Evolutionary conservation across 2,797 vertebrate species (phyloP).

Genomic region (Lates japonicus): DNA sequence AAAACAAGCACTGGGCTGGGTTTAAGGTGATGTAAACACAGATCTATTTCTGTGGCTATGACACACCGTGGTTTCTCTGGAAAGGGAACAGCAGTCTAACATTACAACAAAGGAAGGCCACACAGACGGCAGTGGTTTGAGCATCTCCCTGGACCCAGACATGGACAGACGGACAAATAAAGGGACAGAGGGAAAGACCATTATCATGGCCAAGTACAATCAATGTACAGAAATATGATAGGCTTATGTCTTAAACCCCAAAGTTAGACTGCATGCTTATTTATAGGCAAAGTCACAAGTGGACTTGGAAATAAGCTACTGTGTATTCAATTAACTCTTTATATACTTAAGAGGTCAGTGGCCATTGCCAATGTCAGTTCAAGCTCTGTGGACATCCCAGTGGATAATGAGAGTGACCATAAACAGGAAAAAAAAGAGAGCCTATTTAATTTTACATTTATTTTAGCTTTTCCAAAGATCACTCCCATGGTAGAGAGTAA

Average conservation of each 20-base stretch:
- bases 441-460: conserved; percentile 7
- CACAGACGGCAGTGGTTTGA: conserved; percentile 82
- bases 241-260: conserved; percentile 7
- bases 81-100: conserved; percentile 81
- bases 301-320: conserved; percentile 12
- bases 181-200: conserved; percentile 40
- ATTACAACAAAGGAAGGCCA: conserved; percentile 85
- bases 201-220: conserved; percentile 31
- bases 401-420: not conserved
- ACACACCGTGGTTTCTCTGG: conserved; percentile 85
- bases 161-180: conserved; percentile 63
- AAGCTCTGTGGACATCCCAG: not conserved
- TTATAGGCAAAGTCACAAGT: conserved; percentile 18
- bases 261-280: conserved; percentile 19
- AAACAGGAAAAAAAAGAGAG: conserved; percentile 9
- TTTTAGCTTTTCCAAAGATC: conserved; percentile 18
- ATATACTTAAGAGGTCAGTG: not conserved
- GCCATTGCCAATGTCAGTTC: not conserved
- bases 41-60: conserved; percentile 85
- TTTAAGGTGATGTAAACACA: conserved; percentile 86
- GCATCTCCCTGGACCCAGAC: conserved; percentile 73
- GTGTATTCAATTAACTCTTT: not conserved
- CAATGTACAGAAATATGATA: conserved; percentile 48
- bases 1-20: conserved; percentile 81
- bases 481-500: conserved; percentile 29